phyloP scores from a whole-genome alignment of 2,888 invertebrate species.

The Rotaria magnacalcarata region DNA sequence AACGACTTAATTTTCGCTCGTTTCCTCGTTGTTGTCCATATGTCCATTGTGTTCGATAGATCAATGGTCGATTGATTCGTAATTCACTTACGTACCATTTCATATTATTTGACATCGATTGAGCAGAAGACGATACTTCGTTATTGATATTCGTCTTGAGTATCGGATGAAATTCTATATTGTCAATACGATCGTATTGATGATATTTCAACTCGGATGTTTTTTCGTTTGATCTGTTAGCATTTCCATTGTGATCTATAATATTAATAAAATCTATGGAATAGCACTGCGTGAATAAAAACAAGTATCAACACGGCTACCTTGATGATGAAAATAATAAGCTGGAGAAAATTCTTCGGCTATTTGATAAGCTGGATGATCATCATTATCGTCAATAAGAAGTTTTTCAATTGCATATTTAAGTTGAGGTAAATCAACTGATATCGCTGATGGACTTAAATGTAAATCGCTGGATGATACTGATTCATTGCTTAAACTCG shows the following conservation, averaged over 20 bases:
- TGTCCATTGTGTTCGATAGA: constrained; percentile 6
- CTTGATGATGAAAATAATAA: neutral
- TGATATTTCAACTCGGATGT: neutral
- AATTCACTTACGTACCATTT: constrained; percentile 35
- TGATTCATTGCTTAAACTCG: constrained; percentile 8
- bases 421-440: neutral
- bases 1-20: neutral
- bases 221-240: neutral
- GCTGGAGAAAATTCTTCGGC: neutral
- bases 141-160: neutral
- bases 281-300: no score
- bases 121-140: neutral
- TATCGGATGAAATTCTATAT: neutral
- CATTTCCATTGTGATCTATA: neutral
- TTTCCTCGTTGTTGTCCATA: neutral
- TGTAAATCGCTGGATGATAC: neutral
- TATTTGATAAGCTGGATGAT: neutral
- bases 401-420: neutral
- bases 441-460: neutral
- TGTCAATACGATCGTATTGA: neutral
- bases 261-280: neutral
- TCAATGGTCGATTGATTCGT: neutral
- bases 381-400: neutral
- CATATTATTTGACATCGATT: neutral
- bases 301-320: neutral